Percentiles rank a stretch among this genome's conserved stretches.
Conservation (phyloP, 2,113 vertebrate genomes). For the Crotalus viridis region DNA sequence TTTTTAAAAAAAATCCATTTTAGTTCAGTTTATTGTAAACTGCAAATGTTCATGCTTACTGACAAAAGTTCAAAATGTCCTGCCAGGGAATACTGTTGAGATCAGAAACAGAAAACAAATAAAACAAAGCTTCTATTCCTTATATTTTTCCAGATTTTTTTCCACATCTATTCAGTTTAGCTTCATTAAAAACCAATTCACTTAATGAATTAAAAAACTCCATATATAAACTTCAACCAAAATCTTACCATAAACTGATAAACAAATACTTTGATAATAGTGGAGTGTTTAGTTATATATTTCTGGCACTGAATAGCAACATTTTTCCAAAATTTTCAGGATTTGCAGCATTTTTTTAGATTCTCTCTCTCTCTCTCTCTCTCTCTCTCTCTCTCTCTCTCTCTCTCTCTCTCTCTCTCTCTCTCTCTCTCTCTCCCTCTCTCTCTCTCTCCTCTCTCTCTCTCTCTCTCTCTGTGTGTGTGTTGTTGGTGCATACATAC, state of each 20-base stretch:
- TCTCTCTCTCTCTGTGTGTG: neutral
- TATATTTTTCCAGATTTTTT: neutral
- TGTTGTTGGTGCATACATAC: neutral
- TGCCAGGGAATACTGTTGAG: neutral
- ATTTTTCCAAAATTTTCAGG: neutral
- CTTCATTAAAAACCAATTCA: neutral
- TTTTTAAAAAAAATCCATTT: neutral
- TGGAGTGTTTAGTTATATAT: neutral
- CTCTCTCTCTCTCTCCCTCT: too few relatives aligned
- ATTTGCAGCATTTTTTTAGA: neutral
- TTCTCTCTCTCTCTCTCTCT: too few relatives aligned
- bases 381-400: neutral
- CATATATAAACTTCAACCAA: neutral
- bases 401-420: too few relatives aligned
- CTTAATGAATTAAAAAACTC: neutral
- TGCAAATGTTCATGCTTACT: neutral
- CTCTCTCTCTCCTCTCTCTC: too few relatives aligned
- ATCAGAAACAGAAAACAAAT: conserved; percentile 2
- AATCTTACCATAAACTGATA: neutral
- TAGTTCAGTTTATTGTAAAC: neutral
- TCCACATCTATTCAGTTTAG: neutral
- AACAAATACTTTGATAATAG: neutral
- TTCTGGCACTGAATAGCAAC: neutral
- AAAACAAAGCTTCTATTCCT: neutral
- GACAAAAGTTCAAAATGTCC: conserved; percentile 3